Percentiles rank a stretch among this genome's conserved stretches.
Evolutionary conservation across 2,888 invertebrate species (phyloP).

Genomic region (Polylopha cassiicola): DNA sequence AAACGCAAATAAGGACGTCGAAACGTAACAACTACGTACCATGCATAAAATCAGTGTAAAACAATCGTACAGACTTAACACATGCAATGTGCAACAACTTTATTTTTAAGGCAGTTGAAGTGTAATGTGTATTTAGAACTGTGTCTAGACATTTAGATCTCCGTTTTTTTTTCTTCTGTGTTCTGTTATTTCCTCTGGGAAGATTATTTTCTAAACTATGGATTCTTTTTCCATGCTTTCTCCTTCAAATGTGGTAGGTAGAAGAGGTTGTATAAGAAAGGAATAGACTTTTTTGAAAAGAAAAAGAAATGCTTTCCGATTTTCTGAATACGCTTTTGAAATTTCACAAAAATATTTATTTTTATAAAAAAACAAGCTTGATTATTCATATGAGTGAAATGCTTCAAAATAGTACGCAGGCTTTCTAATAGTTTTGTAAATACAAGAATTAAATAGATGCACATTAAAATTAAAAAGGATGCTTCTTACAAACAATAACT

Average conservation of each 20-base stretch:
- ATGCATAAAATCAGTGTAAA: too few relatives aligned
- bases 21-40: too few relatives aligned
- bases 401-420: slow-evolving; percentile 14
- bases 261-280: slow-evolving; percentile 73
- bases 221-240: slow-evolving; percentile 76
- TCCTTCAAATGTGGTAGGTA: slow-evolving; percentile 76
- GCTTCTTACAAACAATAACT: too few relatives aligned
- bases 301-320: too few relatives aligned
- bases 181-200: slow-evolving; percentile 35
- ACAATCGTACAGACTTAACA: too few relatives aligned
- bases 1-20: slow-evolving; percentile 3
- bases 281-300: too few relatives aligned
- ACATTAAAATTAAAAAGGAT: too few relatives aligned
- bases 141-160: slow-evolving; percentile 22
- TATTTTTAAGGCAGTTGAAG: neutral
- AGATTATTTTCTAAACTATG: slow-evolving; percentile 65
- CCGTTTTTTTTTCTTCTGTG: slow-evolving; percentile 32
- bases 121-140: slow-evolving; percentile 3
- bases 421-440: slow-evolving; percentile 7
- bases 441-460: slow-evolving; percentile 7
- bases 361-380: slow-evolving; percentile 5
- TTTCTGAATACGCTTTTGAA: too few relatives aligned
- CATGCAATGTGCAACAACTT: slow-evolving; percentile 1
- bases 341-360: slow-evolving; percentile 1
- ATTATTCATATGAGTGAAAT: slow-evolving; percentile 1